A percentile compares a stretch with the other conserved stretches of the same genome.
Evolutionary conservation across 2,888 invertebrate genomes (phyloP).

Genomic region (Agrochola lota): DNA sequence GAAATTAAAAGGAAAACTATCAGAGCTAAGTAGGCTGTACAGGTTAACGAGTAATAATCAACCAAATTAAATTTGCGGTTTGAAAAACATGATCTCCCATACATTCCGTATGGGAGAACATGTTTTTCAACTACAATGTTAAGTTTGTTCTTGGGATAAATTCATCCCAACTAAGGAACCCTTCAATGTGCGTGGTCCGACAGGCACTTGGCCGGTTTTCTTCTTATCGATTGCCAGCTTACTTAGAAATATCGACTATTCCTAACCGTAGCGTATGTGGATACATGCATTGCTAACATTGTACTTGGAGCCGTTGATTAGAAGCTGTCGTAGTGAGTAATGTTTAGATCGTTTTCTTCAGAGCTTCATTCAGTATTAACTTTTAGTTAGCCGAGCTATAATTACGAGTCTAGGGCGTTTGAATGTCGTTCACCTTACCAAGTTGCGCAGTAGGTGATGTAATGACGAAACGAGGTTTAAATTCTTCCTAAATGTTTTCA

Average conservation of each 20-base stretch:
- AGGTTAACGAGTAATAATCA: too few species aligned
- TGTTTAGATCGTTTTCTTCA: conserved; percentile 20
- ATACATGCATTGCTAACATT: neutral
- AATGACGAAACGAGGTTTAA: conserved; percentile 6
- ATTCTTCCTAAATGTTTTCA: conserved; percentile 8
- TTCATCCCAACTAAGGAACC: too few species aligned
- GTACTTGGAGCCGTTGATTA: conserved; percentile 28
- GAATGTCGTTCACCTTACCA: conserved; percentile 47
- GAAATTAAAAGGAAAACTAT: too few species aligned
- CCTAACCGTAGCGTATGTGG: neutral
- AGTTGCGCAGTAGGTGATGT: conserved; percentile 40
- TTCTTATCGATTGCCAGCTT: neutral
- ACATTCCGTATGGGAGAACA: too few species aligned
- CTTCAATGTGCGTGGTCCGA: too few species aligned
- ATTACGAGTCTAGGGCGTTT: conserved; percentile 22
- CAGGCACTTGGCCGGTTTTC: too few species aligned
- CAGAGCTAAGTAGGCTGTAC: too few species aligned
- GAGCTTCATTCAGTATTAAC: conserved; percentile 21
- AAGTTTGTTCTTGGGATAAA: too few species aligned
- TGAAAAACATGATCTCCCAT: too few species aligned
- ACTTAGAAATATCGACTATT: neutral
- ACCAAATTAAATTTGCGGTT: too few species aligned
- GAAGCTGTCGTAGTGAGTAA: conserved; percentile 26
- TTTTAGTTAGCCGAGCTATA: conserved; percentile 22
- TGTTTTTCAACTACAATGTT: too few species aligned